These are phyloP conservation scores for Parapsyche elsis DNA, from an alignment of 1,140 invertebrate species.

Conservation along the genomic window DNA sequence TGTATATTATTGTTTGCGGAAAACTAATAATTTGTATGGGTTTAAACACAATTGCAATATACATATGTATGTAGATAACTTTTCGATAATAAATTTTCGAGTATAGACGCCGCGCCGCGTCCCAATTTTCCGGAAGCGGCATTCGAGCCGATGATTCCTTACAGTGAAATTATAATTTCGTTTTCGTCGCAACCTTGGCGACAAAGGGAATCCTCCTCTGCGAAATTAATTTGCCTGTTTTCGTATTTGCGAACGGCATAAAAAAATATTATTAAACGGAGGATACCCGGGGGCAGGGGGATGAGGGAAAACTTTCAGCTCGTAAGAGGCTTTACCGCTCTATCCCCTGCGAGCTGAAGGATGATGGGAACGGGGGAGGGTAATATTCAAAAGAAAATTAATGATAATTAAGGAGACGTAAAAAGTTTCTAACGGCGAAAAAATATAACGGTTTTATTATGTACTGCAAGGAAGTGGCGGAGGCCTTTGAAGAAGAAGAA, in stretches of 20 bases:
- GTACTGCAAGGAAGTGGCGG: neutral
- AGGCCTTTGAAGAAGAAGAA: neutral
- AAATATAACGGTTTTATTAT: constrained; percentile 1
- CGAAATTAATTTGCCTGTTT: constrained; percentile 33
- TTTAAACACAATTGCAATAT: too few relatives aligned
- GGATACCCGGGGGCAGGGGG: neutral
- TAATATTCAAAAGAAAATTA: constrained; percentile 52
- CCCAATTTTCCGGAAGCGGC: constrained; percentile 11
- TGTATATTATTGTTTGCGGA: too few relatives aligned
- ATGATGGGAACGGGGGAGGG: neutral
- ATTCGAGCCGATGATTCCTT: constrained; percentile 12
- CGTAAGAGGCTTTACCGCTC: constrained; percentile 23
- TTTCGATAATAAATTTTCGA: too few relatives aligned
- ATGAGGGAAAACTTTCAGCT: constrained; percentile 40
- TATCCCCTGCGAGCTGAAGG: neutral
- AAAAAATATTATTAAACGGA: neutral
- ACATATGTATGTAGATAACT: too few relatives aligned
- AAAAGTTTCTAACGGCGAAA: constrained; percentile 43
- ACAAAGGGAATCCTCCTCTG: constrained; percentile 17
- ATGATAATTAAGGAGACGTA: constrained; percentile 51
- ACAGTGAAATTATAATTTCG: constrained; percentile 26
- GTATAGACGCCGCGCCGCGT: too few relatives aligned
- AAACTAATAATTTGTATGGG: too few relatives aligned
- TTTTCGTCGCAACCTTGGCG: neutral
- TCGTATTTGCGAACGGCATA: neutral